Percentiles rank a stretch among this genome's conserved stretches.
phyloP scores from a whole-genome alignment of 2,888 invertebrate genomes.

The Thymelicus lineola region DNA sequence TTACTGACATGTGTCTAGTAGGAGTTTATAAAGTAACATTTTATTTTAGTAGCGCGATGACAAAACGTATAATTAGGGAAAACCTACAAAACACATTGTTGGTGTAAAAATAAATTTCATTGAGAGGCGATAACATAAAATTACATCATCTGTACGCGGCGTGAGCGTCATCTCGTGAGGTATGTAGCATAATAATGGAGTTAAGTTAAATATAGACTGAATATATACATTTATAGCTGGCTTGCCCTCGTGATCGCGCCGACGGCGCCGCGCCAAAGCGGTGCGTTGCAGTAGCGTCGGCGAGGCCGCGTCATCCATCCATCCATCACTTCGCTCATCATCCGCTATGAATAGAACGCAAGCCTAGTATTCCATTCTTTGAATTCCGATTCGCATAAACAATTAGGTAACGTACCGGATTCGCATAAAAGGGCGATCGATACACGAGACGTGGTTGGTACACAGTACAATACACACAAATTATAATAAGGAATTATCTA shows the following conservation, averaged over 20 bases:
- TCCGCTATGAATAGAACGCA: conserved; percentile 74
- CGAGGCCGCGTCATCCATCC: conserved; percentile 80
- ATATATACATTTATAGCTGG: conserved; percentile 47
- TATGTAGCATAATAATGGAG: conserved; percentile 57
- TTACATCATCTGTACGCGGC: conserved; percentile 65
- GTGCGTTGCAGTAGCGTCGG: conserved; percentile 53
- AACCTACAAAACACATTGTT: not conserved
- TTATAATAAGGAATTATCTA: too few species aligned
- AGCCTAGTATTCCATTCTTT: conserved; percentile 73
- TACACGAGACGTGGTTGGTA: not conserved
- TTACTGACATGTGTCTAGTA: not conserved
- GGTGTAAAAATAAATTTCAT: conserved; percentile 48
- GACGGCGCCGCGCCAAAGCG: conserved; percentile 62
- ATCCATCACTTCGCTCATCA: conserved; percentile 78
- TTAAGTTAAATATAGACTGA: conserved; percentile 50
- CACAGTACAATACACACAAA: not conserved
- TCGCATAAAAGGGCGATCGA: conserved; percentile 29
- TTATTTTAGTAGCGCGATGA: not conserved
- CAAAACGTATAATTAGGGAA: not conserved
- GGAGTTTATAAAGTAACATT: not conserved
- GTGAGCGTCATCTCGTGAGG: conserved; percentile 62
- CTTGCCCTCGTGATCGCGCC: conserved; percentile 62
- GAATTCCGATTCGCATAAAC: conserved; percentile 73
- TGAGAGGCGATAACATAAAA: conserved; percentile 54
- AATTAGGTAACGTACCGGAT: conserved; percentile 48